Conservation (phyloP, 2,888 invertebrate genomes). For the Clitarchus hookeri region DNA sequence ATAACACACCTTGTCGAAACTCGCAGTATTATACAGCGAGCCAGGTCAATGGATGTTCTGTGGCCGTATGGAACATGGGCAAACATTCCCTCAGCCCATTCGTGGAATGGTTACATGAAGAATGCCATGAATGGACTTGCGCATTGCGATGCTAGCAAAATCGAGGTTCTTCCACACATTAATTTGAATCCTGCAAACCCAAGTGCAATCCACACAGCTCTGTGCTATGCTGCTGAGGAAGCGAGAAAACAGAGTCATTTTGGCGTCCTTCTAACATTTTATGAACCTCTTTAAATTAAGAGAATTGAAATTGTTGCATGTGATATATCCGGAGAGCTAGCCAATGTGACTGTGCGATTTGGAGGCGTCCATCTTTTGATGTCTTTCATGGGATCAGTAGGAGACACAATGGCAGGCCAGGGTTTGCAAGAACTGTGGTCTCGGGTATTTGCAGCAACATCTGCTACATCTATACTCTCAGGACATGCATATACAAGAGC, state of each 20-base stretch:
- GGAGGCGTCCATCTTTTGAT: neutral
- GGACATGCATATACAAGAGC: neutral
- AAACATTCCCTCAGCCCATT: neutral
- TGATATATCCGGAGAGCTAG: neutral
- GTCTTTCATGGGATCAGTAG: neutral
- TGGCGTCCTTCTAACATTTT: neutral
- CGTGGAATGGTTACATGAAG: neutral
- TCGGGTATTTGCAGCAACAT: neutral
- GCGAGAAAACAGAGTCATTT: neutral
- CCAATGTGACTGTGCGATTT: neutral
- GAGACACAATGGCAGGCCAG: neutral
- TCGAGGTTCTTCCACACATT: neutral
- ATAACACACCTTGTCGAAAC: neutral
- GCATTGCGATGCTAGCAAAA: neutral
- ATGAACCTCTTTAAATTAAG: neutral
- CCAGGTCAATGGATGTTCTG: neutral
- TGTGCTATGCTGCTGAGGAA: neutral
- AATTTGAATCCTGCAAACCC: neutral
- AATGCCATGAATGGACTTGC: neutral
- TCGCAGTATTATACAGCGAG: neutral
- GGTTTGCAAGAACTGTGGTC: neutral
- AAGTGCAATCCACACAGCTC: neutral
- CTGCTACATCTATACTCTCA: neutral
- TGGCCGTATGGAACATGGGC: neutral
- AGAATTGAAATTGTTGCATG: neutral